Percentiles rank a stretch among this genome's conserved stretches.
Evolutionary conservation across 2,888 invertebrate species (phyloP).

Genomic region (Agriopis leucophaearia): DNA sequence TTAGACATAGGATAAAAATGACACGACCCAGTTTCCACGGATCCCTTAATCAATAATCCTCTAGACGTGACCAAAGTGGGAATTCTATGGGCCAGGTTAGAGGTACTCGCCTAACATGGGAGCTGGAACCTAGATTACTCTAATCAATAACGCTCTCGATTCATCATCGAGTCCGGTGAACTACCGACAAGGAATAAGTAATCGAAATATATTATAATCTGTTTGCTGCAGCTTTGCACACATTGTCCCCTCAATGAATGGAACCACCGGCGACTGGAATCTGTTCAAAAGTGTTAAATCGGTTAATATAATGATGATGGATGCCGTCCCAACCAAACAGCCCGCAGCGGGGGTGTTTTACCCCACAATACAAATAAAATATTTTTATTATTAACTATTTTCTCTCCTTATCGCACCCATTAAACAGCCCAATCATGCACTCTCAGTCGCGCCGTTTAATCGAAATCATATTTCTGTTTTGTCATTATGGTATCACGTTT

Average conservation of each 20-base stretch:
- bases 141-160: conserved; percentile 57
- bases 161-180: conserved; percentile 51
- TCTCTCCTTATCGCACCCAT: conserved; percentile 71
- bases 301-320: conserved; percentile 86
- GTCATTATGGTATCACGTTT: conserved; percentile 86
- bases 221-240: conserved; percentile 51
- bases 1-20: conserved; percentile 64
- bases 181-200: conserved; percentile 51
- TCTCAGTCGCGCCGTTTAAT: conserved; percentile 79
- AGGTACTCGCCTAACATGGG: conserved; percentile 66
- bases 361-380: conserved; percentile 86
- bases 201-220: conserved; percentile 51
- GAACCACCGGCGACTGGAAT: conserved; percentile 76
- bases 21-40: conserved; percentile 66
- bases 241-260: conserved; percentile 52
- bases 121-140: conserved; percentile 62
- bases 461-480: conserved; percentile 87
- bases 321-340: conserved; percentile 82
- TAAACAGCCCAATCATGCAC: conserved; percentile 57
- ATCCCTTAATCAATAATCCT: conserved; percentile 70
- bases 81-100: conserved; percentile 66
- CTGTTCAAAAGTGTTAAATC: conserved; percentile 87
- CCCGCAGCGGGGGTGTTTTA: conserved; percentile 86
- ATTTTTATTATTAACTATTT: conserved; percentile 84
- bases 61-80: conserved; percentile 68